Evolutionary conservation across 2,113 vertebrate genomes (phyloP).

Genomic region (Vanacampus margaritifer): DNA sequence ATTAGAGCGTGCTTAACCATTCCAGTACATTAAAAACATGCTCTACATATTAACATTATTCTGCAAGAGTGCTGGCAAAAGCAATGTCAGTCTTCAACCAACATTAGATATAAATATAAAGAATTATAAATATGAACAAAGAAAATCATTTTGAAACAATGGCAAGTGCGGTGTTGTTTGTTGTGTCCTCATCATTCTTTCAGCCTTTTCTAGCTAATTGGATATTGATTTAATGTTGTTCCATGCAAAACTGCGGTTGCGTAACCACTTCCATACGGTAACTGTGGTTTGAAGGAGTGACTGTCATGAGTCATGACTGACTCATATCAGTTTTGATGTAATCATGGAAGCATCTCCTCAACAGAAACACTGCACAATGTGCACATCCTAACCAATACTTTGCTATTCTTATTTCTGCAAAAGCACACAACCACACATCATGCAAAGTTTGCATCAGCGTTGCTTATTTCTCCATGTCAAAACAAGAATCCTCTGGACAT

Average conservation of each 20-base stretch:
- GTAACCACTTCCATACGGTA: background rate
- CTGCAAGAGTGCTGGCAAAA: slow-evolving; percentile 16
- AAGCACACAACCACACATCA: background rate
- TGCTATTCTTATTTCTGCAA: background rate
- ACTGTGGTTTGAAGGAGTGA: background rate
- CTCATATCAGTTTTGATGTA: slow-evolving; percentile 18
- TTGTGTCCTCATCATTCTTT: slow-evolving; percentile 7
- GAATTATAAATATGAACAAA: background rate
- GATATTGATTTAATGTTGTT: background rate
- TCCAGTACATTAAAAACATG: background rate
- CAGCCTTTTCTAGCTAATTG: background rate
- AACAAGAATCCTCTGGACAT: background rate
- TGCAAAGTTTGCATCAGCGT: background rate
- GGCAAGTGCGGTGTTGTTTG: background rate
- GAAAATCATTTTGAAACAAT: background rate
- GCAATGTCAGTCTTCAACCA: background rate
- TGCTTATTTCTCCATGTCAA: background rate
- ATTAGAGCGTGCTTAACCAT: background rate
- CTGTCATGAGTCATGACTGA: slow-evolving; percentile 26
- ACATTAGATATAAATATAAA: background rate
- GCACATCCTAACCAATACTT: background rate
- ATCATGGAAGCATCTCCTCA: slow-evolving; percentile 9
- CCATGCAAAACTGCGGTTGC: background rate
- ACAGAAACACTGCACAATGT: background rate
- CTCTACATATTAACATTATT: background rate